phyloP scores from a whole-genome alignment of 1,140 invertebrate genomes.

The Chironomus striatipennis region DNA sequence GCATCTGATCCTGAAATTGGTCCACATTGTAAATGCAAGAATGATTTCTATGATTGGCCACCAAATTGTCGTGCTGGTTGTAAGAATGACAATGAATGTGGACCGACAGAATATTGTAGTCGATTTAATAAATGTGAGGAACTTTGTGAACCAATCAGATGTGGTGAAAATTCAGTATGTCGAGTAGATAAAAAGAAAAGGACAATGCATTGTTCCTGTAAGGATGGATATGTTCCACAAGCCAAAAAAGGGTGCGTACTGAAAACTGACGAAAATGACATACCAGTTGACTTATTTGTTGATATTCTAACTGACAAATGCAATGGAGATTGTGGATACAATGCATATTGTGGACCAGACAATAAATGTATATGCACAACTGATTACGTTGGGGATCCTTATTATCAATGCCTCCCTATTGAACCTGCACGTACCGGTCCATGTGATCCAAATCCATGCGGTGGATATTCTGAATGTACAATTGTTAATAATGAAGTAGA shows the following conservation, averaged over 20 bases:
- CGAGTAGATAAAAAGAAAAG: not conserved
- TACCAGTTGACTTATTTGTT: not conserved
- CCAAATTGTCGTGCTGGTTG: not conserved
- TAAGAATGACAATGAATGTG: not conserved
- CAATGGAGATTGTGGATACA: not conserved
- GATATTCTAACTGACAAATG: not conserved
- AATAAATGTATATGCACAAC: not conserved
- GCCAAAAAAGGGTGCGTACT: not conserved
- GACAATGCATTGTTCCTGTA: not conserved
- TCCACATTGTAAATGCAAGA: not conserved
- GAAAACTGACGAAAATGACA: not conserved
- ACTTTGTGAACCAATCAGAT: not conserved
- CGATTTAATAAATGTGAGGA: not conserved
- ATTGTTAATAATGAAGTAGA: not conserved
- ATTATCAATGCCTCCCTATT: not conserved
- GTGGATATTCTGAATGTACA: not conserved
- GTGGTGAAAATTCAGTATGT: slow-evolving; percentile 3
- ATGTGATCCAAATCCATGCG: not conserved
- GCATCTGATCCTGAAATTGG: not conserved
- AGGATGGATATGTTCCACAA: not conserved
- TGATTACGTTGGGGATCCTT: not conserved
- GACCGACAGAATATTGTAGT: not conserved
- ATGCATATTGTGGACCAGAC: not conserved
- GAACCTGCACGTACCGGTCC: not conserved
- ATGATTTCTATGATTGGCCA: not conserved